Base-by-base conservation (phyloP, 2,797 vertebrate species). In the Peromyscus eremicus region DNA sequence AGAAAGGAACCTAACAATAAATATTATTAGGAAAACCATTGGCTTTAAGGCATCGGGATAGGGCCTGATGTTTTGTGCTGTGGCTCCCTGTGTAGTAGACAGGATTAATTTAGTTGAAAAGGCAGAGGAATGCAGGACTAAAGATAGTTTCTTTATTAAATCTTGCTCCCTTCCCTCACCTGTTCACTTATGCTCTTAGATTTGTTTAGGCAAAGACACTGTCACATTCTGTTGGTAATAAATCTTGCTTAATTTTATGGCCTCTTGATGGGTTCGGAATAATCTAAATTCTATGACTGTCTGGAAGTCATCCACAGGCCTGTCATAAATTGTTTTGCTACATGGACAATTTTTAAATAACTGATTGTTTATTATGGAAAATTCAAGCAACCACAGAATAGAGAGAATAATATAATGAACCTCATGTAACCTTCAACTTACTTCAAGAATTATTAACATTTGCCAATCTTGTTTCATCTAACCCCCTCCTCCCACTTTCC, bases 231-330 rank as follows among this genome's bases (percentile, higher is more conserved):
- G 34, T 79, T 81, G 37, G 34, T 37, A 52, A 76, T 97, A 88
- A 89, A 93, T 96, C 84, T 95, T 88, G 23, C 43, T 94, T 95
- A 93, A 94, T 88, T 95, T 96, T 92, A 71, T 92, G 62, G n/a
- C 77, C 46, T 87, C 34, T 68, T 46, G 70, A 93, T 92, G 71
- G 52, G 34, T 91, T 92, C 1, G 21, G 80, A 94, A 88, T 91
- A 73, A 92, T 95, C 81, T 96, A 64, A 96, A 96, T 96, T 97
- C 87, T 52, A 5, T 93, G 23, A 70, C 70, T 96, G 68, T 93
- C 84, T 93, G 64, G 55, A 94, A 80, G 27, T 94, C 25, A 19
- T 82, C 81, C 11, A 49, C 29, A 75, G 86, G 76, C 19, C 71
- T 85, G 40, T 86, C 52, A 66, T 91, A 96, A 95, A 94, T 92